phyloP scores from a whole-genome alignment of 23 tunicate genomes.

The Botrylloides violaceus region DNA sequence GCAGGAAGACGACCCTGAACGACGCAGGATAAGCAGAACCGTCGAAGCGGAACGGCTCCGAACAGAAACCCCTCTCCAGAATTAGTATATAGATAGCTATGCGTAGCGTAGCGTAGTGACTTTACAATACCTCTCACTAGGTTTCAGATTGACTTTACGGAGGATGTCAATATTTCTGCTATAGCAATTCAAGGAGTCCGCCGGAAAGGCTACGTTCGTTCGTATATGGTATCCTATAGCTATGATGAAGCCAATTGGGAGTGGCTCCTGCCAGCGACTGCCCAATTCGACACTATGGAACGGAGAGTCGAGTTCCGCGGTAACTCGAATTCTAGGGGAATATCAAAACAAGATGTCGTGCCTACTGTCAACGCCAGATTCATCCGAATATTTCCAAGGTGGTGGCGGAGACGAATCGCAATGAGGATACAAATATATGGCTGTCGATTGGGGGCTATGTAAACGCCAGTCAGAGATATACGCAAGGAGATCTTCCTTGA shows the following conservation, averaged over 20 bases:
- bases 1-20: too few relatives aligned
- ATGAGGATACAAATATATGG: conserved; percentile 47
- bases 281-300: conserved; percentile 12
- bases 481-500: too few relatives aligned
- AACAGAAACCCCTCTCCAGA: too few relatives aligned
- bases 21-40: too few relatives aligned
- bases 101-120: too few relatives aligned
- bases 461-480: too few relatives aligned
- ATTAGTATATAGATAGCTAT: too few relatives aligned
- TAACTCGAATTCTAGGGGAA: conserved; percentile 12
- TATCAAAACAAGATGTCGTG: conserved; percentile 15
- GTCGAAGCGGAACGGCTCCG: too few relatives aligned
- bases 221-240: conserved; percentile 72
- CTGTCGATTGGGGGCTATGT: too few relatives aligned
- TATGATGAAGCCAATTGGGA: conserved; percentile 50
- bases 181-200: conserved; percentile 58
- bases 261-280: conserved; percentile 51
- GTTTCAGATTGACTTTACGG: conserved; percentile 57
- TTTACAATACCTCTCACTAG: too few relatives aligned
- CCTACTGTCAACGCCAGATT: conserved; percentile 36
- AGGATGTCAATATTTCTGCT: conserved; percentile 35
- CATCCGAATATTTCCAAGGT: conserved; percentile 44
- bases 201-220: conserved; percentile 52
- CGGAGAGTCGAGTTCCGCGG: conserved; percentile 42
- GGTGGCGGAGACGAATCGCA: conserved; percentile 68